phyloP scores from a whole-genome alignment of 2,113 vertebrate species.

The Nicator chloris region DNA sequence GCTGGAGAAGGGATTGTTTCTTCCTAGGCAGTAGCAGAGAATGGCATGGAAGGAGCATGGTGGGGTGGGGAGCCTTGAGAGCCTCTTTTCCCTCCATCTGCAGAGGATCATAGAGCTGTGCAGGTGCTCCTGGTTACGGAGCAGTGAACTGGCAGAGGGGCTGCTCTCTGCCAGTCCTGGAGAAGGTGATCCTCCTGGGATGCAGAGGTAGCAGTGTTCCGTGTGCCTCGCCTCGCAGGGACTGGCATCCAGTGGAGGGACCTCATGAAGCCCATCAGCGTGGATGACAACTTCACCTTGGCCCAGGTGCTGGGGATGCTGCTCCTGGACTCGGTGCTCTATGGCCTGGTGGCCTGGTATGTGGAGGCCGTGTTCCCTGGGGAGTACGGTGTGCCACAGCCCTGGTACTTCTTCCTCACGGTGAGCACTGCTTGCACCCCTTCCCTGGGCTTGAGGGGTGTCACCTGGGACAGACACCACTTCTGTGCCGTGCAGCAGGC shows the following conservation, averaged over 20 bases:
- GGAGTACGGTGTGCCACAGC: conserved; percentile 91
- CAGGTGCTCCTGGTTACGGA: fast-evolving
- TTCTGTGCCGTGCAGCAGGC: neutral
- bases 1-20: neutral
- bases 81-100: neutral
- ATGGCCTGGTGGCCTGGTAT: conserved; percentile 90
- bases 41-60: neutral
- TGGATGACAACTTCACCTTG: conserved; percentile 92
- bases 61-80: neutral
- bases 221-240: conserved; percentile 65
- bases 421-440: conserved; percentile 69
- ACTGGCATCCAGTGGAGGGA: conserved; percentile 90
- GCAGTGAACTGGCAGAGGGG: neutral
- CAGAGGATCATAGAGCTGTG: neutral
- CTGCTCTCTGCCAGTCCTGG: neutral
- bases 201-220: neutral
- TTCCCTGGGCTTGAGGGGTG: fast-evolving
- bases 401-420: conserved; percentile 92
- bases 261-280: conserved; percentile 84
- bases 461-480: fast-evolving
- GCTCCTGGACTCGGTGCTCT: conserved; percentile 85
- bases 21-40: neutral
- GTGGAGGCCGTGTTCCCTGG: conserved; percentile 92
- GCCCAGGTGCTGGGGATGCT: conserved; percentile 89
- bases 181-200: neutral